Evolutionary conservation across 2,888 invertebrate genomes (phyloP), one percentile per base, ranked within the genome.

Genomic region (Oligia strigilis): DNA sequence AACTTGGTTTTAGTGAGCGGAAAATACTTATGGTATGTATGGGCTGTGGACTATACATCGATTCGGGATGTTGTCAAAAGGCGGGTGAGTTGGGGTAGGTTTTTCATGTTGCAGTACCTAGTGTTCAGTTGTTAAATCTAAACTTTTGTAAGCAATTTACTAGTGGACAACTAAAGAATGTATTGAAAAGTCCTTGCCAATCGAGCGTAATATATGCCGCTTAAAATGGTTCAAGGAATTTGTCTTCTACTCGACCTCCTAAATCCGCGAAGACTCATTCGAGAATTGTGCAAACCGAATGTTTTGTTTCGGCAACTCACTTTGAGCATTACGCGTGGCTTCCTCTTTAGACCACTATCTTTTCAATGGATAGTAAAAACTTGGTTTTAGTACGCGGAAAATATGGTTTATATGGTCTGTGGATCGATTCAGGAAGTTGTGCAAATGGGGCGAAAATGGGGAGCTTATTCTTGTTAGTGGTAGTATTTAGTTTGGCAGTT

Each of bases 291-390:
- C 1, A 19, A 36, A 64, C 64, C 4, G 11, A 64, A 64, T 19
- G 19, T 64, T 36, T 36, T 29, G 64, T 55, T 72, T 65, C 52
- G 11, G 49, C n/a, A n/a, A 52, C 49, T 52, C 40, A 65, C 73
- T 19, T 65, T 36, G 64, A 36, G 77, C 90, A 91, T 93, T 93
- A 91, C 89, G 89, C 83, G 76, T 77, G 66, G 83, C 88, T 84
- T 85, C 79, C 78, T 87, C 66, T 84, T 80, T 77, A 73, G 84
- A 69, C 84, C 77, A 73, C 40, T 83, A 78, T 84, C 82, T 86
- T 78, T 82, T 87, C 86, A 70, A 89, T 88, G 82, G 74, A 81
- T 85, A 55, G 75, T 72, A 87, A 78, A 88, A 89, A 77, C 64
- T 74, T 46, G 72, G 75, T 73, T 87, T 86, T 81, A 84, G 76